Percentiles rank a stretch among this genome's conserved stretches.
Evolutionary conservation across 2,888 invertebrate species (phyloP).

Genomic region (Spicauda simplicius): DNA sequence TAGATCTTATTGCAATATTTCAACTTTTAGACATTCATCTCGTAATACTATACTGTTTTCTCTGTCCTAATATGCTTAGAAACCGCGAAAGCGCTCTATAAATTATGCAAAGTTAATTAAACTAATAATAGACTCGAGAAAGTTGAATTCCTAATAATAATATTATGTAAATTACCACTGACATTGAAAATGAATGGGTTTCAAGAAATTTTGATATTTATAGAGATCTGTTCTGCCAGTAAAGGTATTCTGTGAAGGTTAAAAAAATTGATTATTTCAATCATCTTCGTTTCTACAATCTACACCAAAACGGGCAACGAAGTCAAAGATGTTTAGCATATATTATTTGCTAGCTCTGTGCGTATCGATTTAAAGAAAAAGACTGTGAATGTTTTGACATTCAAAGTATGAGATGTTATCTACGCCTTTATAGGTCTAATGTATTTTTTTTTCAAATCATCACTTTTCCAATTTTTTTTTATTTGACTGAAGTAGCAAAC

Average conservation of each 20-base stretch:
- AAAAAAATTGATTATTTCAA: neutral
- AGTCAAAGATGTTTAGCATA: no score
- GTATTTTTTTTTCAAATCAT: no score
- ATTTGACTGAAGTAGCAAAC: no score
- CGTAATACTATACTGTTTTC: neutral
- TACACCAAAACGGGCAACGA: no score
- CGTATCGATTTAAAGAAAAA: no score
- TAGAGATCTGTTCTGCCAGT: neutral
- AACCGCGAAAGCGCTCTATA: conserved; percentile 11
- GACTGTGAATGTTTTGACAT: no score
- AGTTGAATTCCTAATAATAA: conserved; percentile 16
- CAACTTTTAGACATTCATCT: neutral
- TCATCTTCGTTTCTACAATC: no score
- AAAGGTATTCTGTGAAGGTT: neutral
- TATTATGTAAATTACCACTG: conserved; percentile 3
- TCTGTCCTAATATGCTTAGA: neutral
- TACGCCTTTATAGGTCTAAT: no score
- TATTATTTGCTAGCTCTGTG: no score
- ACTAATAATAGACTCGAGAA: conserved; percentile 18
- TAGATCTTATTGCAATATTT: no score
- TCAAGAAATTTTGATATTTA: neutral
- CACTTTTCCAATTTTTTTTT: no score
- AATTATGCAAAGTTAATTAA: conserved; percentile 19
- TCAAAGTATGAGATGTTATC: no score
- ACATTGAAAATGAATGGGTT: conserved; percentile 1